Conservation (phyloP, 1,140 invertebrate genomes). For the Leptoteleia sp. region DNA sequence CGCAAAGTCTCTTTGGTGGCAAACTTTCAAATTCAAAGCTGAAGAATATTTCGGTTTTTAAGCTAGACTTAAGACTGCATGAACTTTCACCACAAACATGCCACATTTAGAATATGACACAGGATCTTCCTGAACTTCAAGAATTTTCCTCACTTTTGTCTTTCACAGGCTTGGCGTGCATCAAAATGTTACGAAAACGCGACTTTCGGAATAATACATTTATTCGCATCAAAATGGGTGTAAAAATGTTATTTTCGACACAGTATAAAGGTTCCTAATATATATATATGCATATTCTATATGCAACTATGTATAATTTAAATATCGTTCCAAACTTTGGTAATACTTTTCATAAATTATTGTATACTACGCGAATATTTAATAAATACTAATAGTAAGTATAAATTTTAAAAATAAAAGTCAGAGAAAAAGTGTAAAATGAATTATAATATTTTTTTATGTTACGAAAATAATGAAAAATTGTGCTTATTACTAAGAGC, state of each 20-base stretch:
- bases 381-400: too few relatives aligned
- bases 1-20: slow-evolving; percentile 30
- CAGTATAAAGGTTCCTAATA: not conserved
- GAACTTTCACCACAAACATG: slow-evolving; percentile 62
- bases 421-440: too few relatives aligned
- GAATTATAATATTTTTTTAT: too few relatives aligned
- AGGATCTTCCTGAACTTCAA: slow-evolving; percentile 31
- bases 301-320: too few relatives aligned
- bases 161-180: slow-evolving; percentile 3
- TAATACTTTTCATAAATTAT: too few relatives aligned
- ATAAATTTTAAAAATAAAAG: too few relatives aligned
- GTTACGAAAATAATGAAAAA: too few relatives aligned
- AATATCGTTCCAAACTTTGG: too few relatives aligned
- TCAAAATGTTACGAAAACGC: slow-evolving; percentile 17
- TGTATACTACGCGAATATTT: too few relatives aligned
- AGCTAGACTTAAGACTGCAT: slow-evolving; percentile 49
- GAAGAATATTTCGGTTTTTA: slow-evolving; percentile 50
- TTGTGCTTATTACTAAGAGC: too few relatives aligned
- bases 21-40: slow-evolving; percentile 56
- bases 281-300: too few relatives aligned
- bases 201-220: not conserved
- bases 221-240: not conserved
- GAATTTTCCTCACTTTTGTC: slow-evolving; percentile 36
- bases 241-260: not conserved
- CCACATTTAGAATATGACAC: slow-evolving; percentile 55